Evolutionary conservation across 1,140 invertebrate genomes (phyloP).

Genomic region (Catajapyx aquilonaris): DNA sequence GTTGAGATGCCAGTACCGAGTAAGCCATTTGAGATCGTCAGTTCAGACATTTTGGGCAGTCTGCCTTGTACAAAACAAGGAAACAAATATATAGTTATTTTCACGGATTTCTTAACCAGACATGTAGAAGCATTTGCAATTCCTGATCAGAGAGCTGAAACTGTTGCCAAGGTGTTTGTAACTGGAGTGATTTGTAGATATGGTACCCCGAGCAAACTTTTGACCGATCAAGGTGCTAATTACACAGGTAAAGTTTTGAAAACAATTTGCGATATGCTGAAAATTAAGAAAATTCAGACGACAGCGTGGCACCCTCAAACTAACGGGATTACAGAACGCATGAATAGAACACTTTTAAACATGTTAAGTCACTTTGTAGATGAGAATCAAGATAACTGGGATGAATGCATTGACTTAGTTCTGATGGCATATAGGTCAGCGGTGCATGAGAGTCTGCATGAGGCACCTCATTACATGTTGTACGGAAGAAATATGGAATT

Average conservation of each 20-base stretch:
- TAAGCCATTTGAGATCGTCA: conserved; percentile 14
- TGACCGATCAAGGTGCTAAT: conserved; percentile 18
- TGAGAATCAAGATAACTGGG: conserved; percentile 11
- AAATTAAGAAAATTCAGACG: neutral
- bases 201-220: conserved; percentile 17
- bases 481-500: neutral
- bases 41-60: conserved; percentile 20
- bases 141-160: conserved; percentile 18
- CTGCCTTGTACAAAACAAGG: conserved; percentile 11
- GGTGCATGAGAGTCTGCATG: conserved; percentile 10
- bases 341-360: conserved; percentile 11
- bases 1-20: too few species aligned
- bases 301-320: neutral
- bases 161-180: conserved; percentile 17
- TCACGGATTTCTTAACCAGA: conserved; percentile 21
- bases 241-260: conserved; percentile 14
- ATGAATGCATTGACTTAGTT: conserved; percentile 8
- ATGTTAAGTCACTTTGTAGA: conserved; percentile 8
- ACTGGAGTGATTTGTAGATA: conserved; percentile 16
- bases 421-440: conserved; percentile 11
- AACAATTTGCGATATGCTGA: too few species aligned
- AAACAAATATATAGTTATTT: conserved; percentile 18
- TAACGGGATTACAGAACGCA: conserved; percentile 7
- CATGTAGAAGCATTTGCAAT: conserved; percentile 18
- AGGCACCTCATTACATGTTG: conserved; percentile 6